A percentile compares a stretch with the other conserved stretches of the same genome.
Evolutionary conservation across 1,140 invertebrate genomes (phyloP).

Genomic region (Andricus grossulariae): DNA sequence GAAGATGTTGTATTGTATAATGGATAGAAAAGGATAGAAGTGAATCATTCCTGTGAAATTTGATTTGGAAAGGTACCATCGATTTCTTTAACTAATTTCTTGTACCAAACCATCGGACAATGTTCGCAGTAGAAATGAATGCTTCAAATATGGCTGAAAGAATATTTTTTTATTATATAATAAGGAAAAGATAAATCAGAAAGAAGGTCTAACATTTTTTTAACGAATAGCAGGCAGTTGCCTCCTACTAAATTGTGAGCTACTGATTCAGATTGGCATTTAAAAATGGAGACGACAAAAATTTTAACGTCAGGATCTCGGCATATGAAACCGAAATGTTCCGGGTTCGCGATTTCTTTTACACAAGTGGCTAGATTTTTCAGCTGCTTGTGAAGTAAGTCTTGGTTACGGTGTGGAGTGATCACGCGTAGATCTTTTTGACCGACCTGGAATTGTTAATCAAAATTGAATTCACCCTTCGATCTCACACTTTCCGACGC

Average conservation of each 20-base stretch:
- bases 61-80: constrained; percentile 78
- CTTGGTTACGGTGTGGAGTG: constrained; percentile 92
- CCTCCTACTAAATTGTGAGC: constrained; percentile 87
- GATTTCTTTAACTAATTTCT: constrained; percentile 90
- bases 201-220: constrained; percentile 1
- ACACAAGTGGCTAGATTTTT: constrained; percentile 92
- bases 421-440: constrained; percentile 90
- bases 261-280: constrained; percentile 90
- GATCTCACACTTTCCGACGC: too few species aligned
- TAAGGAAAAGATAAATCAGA: neutral
- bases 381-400: constrained; percentile 90
- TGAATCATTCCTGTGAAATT: neutral
- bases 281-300: constrained; percentile 92
- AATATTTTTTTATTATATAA: constrained; percentile 30
- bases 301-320: constrained; percentile 81
- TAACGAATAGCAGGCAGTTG: constrained; percentile 55
- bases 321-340: constrained; percentile 96
- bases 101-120: constrained; percentile 97
- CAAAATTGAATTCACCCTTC: constrained; percentile 40
- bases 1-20: too few species aligned
- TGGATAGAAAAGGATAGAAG: too few species aligned
- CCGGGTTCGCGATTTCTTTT: constrained; percentile 86
- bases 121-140: constrained; percentile 88
- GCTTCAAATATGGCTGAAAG: constrained; percentile 89
- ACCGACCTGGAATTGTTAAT: constrained; percentile 82